Percentiles rank a stretch among this genome's conserved stretches.
Evolutionary conservation across 2,113 vertebrate genomes (phyloP).

Genomic region (Catharus minimus): DNA sequence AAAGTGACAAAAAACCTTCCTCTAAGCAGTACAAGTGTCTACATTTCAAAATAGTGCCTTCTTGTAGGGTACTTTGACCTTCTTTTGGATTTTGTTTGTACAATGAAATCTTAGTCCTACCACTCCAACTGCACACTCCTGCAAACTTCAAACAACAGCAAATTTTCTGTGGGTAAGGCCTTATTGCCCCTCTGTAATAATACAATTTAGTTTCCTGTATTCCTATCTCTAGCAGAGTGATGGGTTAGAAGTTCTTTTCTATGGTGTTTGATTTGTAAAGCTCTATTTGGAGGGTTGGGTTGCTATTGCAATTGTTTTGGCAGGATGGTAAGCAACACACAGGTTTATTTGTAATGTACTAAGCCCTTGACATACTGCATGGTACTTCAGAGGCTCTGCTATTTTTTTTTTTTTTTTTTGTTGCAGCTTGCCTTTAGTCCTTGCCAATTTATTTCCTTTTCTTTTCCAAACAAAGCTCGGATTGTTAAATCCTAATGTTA

Average conservation of each 20-base stretch:
- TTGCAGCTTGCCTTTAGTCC: neutral
- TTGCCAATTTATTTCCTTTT: conserved; percentile 29
- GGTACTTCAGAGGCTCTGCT: neutral
- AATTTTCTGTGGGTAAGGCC: neutral
- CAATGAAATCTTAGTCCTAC: neutral
- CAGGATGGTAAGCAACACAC: neutral
- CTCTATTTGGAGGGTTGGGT: neutral
- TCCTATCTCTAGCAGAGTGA: neutral
- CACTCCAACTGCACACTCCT: neutral
- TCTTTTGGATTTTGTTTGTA: conserved; percentile 9
- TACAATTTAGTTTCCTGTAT: neutral
- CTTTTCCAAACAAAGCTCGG: conserved; percentile 35
- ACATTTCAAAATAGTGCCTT: neutral
- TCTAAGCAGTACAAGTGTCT: neutral
- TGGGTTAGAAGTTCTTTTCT: neutral
- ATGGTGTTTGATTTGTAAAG: neutral
- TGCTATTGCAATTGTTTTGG: conserved; percentile 6
- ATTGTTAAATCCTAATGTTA: neutral
- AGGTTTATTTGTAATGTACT: conserved; percentile 29
- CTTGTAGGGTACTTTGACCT: conserved; percentile 21
- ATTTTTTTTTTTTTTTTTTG: neutral
- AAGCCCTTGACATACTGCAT: conserved; percentile 17
- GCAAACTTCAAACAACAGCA: neutral
- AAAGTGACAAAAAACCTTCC: neutral
- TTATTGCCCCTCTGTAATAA: neutral